Evolutionary conservation across 1,140 invertebrate genomes (phyloP), one percentile per base, ranked within the genome.

Genomic region (Trachelipus rathkii): DNA sequence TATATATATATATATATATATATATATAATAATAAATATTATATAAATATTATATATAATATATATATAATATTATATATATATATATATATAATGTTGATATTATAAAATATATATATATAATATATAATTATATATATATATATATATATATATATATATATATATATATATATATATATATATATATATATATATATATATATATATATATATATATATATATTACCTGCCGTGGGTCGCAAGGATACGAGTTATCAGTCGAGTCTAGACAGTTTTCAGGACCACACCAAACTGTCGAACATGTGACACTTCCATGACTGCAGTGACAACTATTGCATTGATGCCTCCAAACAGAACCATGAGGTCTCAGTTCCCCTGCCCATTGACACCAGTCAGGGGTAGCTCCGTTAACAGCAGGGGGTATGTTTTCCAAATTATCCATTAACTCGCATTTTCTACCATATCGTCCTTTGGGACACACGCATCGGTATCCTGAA

Each of bases 291-390:
- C 92, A 93, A 21, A 95, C 90, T 82, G 92, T 90, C 71, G 92
- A 94, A 85, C 94, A 96, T 21, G 89, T 88, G 15, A 91, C 90
- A 69, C 89, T 88, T 10, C 91, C 90, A 73, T 90, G 90, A 13
- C 87, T 86, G 83, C 94, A 95, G 68, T 89, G 88, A 84, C 93
- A 95, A 1, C 89, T 89, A 85, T 96, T 95, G 85, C 94, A 96
- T 66, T 92, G 90, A 79, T 91, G 87, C 46, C 89, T 86, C 86
- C 89, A 90, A 15, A 88, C 88, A 66, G 88, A 87, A 82, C 90
- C 89, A 81, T 89, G 86, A 13, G 87, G 84, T 79, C 88, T 86
- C 50, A 87, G 87, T 69, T 89, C 86, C 0, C 87, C 86, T 74
- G 88, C 86, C 87, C 88, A 89, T 15, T 85, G 81, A 83, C 89